These are phyloP conservation scores for Danionella cerebrum DNA, from an alignment of 2,113 vertebrate genomes.

Conservation along the genomic window DNA sequence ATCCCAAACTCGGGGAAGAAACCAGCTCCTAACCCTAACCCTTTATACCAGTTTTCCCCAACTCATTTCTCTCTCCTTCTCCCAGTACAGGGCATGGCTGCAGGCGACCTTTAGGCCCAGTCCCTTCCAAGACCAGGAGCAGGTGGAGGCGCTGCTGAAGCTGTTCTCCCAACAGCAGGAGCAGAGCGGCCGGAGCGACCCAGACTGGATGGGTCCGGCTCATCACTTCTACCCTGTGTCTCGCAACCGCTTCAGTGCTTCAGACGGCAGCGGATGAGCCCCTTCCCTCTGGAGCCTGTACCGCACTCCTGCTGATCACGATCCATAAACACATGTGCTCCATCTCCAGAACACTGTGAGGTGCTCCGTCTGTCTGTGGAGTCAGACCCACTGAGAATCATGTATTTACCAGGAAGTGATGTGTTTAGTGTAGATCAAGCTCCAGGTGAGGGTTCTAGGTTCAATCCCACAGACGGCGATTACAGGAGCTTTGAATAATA, in stretches of 20 bases:
- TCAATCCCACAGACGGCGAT: too few relatives aligned
- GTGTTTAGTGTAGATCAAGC: too few relatives aligned
- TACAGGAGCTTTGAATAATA: too few relatives aligned
- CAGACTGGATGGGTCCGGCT: slow-evolving; percentile 35
- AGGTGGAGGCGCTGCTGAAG: slow-evolving; percentile 64
- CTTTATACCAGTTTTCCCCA: too few relatives aligned
- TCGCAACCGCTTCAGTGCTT: slow-evolving; percentile 42
- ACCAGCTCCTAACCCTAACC: too few relatives aligned
- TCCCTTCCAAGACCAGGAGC: slow-evolving; percentile 72
- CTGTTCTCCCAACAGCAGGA: slow-evolving; percentile 59
- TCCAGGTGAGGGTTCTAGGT: too few relatives aligned
- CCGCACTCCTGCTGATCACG: not conserved
- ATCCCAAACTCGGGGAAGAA: too few relatives aligned
- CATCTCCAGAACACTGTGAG: too few relatives aligned
- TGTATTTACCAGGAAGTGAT: too few relatives aligned
- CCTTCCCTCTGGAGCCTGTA: not conserved
- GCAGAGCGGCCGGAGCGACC: slow-evolving; percentile 51
- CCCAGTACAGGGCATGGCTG: slow-evolving; percentile 75
- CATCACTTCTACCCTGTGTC: slow-evolving; percentile 40
- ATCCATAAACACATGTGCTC: too few relatives aligned
- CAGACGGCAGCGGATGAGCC: slow-evolving; percentile 55
- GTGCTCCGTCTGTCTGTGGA: too few relatives aligned
- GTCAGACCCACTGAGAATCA: too few relatives aligned
- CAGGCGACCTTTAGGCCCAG: slow-evolving; percentile 58
- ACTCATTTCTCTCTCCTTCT: slow-evolving; percentile 11